Evolutionary conservation across 2,888 invertebrate species (phyloP).

Genomic region (Tetheella fluctuosa): DNA sequence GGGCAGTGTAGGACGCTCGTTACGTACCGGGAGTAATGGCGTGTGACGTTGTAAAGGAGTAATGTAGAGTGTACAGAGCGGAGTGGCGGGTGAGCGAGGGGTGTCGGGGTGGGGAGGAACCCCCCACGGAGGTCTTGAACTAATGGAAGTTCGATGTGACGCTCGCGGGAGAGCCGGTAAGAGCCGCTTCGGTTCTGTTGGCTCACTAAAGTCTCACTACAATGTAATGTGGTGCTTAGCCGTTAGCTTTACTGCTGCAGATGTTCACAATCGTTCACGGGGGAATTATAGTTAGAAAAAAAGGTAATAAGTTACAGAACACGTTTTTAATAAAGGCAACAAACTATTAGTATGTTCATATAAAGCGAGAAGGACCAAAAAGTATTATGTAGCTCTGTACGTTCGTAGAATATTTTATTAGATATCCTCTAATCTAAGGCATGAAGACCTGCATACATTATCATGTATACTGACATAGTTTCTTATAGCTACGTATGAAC

Average conservation of each 20-base stretch:
- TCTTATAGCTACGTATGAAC: background rate
- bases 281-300: background rate
- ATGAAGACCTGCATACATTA: background rate
- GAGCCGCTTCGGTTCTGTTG: background rate
- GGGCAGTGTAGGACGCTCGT: conserved; percentile 21
- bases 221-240: background rate
- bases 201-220: background rate
- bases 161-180: background rate
- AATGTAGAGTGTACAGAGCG: conserved; percentile 12
- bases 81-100: conserved; percentile 18
- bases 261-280: background rate
- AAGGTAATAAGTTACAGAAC: conserved; percentile 4
- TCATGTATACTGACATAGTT: background rate
- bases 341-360: conserved; percentile 3
- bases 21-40: background rate
- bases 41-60: conserved; percentile 2
- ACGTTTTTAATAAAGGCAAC: conserved; percentile 9
- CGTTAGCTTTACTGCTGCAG: background rate
- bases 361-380: conserved; percentile 4
- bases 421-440: background rate
- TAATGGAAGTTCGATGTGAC: conserved; percentile 34
- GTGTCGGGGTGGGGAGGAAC: conserved; percentile 18
- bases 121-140: conserved; percentile 25
- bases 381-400: too few relatives aligned
- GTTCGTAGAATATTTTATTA: background rate